phyloP scores from a whole-genome alignment of 2,113 vertebrate genomes.

The Nestor notabilis region DNA sequence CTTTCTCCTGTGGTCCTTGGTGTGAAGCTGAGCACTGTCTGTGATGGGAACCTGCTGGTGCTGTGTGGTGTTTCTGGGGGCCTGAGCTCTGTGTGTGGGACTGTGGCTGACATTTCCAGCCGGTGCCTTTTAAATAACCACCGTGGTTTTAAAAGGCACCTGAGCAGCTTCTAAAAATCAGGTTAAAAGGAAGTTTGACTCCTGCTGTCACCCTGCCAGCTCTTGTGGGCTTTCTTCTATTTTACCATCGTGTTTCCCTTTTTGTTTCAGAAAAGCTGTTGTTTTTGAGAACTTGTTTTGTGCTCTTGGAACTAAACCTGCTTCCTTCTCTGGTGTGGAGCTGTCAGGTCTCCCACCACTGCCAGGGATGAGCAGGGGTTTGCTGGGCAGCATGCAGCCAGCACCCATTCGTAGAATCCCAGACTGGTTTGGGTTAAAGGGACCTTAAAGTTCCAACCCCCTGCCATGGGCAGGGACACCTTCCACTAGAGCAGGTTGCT shows the following conservation, averaged over 20 bases:
- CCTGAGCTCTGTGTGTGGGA: background rate
- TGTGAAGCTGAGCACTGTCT: background rate
- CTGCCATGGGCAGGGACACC: background rate
- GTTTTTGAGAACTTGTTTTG: background rate
- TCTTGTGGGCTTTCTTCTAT: background rate
- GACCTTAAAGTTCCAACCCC: background rate
- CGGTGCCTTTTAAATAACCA: background rate
- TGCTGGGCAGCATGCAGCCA: background rate
- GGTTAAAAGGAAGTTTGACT: constrained; percentile 46
- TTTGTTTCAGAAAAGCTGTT: background rate
- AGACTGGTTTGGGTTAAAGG: background rate
- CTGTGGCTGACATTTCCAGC: background rate
- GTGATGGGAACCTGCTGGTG: background rate
- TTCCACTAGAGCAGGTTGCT: background rate
- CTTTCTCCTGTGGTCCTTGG: background rate
- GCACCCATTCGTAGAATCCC: background rate
- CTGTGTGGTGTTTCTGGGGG: background rate
- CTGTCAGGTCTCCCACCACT: background rate
- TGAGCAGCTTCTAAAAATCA: constrained; percentile 10
- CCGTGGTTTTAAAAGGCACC: constrained; percentile 12
- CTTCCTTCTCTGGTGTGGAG: background rate
- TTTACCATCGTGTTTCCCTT: background rate
- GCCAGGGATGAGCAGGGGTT: rapidly evolving
- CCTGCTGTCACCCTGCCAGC: background rate
- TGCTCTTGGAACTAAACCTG: background rate